phyloP scores from a whole-genome alignment of 2,888 invertebrate genomes.

The Drosophila mulleri region DNA sequence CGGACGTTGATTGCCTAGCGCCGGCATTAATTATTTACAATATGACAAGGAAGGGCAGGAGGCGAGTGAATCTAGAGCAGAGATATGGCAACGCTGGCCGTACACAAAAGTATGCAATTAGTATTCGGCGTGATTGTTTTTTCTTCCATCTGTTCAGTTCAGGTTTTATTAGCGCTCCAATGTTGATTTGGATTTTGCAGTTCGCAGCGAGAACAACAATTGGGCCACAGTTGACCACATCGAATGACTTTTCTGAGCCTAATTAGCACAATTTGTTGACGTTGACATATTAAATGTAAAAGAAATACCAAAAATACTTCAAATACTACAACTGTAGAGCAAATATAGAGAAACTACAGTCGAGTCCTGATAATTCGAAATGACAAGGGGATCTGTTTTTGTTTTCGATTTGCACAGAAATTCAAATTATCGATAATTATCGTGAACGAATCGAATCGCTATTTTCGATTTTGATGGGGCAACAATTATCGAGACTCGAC shows the following conservation, averaged over 20 bases:
- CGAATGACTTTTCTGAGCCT: conserved; percentile 21
- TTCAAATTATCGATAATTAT: too few species aligned
- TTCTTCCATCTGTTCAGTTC: not conserved
- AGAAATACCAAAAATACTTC: not conserved
- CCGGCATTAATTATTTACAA: conserved; percentile 72
- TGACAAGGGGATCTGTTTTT: too few species aligned
- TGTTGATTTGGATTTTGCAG: conserved; percentile 41
- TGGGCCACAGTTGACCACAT: conserved; percentile 30
- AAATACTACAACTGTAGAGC: not conserved
- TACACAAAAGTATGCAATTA: conserved; percentile 73
- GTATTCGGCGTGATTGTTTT: conserved; percentile 55
- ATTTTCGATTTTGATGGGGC: too few species aligned
- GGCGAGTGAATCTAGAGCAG: not conserved
- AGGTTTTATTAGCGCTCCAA: conserved; percentile 14
- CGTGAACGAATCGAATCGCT: too few species aligned
- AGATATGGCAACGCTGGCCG: conserved; percentile 39
- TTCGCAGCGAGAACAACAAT: conserved; percentile 17
- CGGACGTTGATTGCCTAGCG: conserved; percentile 70
- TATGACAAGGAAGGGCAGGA: conserved; percentile 13
- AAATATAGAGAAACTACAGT: too few species aligned
- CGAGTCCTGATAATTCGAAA: too few species aligned
- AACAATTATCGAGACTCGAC: too few species aligned
- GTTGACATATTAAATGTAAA: not conserved
- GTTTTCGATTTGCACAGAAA: too few species aligned
- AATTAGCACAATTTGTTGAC: conserved; percentile 30